These are phyloP conservation scores for Nematopogon swammerdamellus DNA, from an alignment of 2,888 invertebrate genomes.

Conservation along the genomic window DNA sequence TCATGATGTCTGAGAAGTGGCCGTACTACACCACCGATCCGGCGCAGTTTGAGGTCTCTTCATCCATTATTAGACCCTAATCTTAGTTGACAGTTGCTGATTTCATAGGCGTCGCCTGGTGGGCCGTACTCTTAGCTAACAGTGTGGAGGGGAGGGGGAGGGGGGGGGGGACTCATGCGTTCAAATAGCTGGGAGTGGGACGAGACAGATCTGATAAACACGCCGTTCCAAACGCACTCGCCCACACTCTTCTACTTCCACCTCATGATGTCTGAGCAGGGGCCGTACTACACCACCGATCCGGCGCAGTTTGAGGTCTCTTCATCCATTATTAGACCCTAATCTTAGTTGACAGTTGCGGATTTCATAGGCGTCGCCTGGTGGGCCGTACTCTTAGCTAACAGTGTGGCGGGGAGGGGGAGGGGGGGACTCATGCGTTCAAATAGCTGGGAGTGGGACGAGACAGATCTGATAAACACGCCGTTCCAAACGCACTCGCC, in stretches of 20 bases:
- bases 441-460: constrained; percentile 68
- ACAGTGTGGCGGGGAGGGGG: constrained; percentile 54
- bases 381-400: too few relatives aligned
- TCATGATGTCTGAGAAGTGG: constrained; percentile 62
- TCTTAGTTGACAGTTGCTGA: too few relatives aligned
- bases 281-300: constrained; percentile 67
- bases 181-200: constrained; percentile 72
- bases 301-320: constrained; percentile 62
- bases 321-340: too few relatives aligned
- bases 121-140: too few relatives aligned
- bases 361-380: too few relatives aligned
- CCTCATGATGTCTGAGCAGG: constrained; percentile 60
- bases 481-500: constrained; percentile 58
- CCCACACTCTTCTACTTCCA: constrained; percentile 69
- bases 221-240: constrained; percentile 58
- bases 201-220: constrained; percentile 51
- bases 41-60: constrained; percentile 55
- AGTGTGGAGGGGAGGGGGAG: too few relatives aligned
- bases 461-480: constrained; percentile 54
- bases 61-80: too few relatives aligned
- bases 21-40: constrained; percentile 70
- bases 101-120: too few relatives aligned
- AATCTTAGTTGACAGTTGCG: too few relatives aligned
- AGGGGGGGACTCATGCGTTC: too few relatives aligned
- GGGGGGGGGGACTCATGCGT: too few relatives aligned